Base-by-base conservation (phyloP, 2,113 vertebrate genomes). In the Trinectes maculatus region DNA sequence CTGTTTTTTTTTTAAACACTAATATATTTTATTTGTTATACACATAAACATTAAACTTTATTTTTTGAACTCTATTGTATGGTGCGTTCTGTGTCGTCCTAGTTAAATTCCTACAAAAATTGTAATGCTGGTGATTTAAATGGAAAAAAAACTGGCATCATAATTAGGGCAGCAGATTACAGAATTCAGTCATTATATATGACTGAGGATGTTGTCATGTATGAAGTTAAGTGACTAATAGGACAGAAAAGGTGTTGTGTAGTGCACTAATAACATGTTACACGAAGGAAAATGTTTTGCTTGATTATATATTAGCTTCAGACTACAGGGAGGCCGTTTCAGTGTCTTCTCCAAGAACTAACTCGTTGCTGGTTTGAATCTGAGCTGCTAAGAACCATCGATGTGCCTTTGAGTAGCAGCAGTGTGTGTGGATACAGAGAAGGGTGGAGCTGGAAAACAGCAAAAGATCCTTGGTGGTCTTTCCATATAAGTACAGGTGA, bases 21-120 rank as follows among this genome's bases (percentile, higher is more conserved):
- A 96, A 96, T 96, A 95, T 96, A 96, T 95, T 95, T 95, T 95
- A 95, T 94, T 96, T 96, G 92, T 92, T 96, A 94, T 94, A 95
- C 93, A 90, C 91, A 93, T 92, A 62, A 89, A 92, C 91, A 95
- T 95, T 95, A 96, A 95, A 95, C 92, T 94, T 94, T 94, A 94
- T 96, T 92, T 92, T 92, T 92, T 90, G 80, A 92, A 91, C 86
- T 89, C 80, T 84, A 89, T 82, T 48, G 85, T 91, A 85, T 63
- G 18, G 74, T 51, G 61, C 49, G 56, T 63, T 84, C 46, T 87
- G 61, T 89, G 57, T n/a, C n/a, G n/a, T n/a, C n/a, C n/a, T n/a
- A n/a, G n/a, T n/a, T n/a, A 8, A 33, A 33, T 33, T 33, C 31
- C 6, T 33, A 6, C 31, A 33, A 33, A 31, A 33, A 33, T n/a